Evolutionary conservation across 2,797 vertebrate genomes (phyloP), one percentile per base, ranked within the genome.

Genomic region (Ptychobarbus kaznakovi): DNA sequence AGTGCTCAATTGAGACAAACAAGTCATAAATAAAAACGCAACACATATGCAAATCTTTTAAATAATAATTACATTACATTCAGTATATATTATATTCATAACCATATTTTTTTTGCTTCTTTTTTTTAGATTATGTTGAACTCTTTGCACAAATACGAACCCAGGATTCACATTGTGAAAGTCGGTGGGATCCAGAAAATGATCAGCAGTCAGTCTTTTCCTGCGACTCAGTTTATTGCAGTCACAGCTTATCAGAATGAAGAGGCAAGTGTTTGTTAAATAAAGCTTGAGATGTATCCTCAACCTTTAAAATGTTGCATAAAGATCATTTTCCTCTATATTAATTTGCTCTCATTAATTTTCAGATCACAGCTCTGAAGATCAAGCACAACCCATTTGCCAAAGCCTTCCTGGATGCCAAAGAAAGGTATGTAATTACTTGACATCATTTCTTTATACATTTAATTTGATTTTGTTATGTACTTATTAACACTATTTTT

Each of bases 341-440:
- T 35, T 58, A 2, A 85, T 58, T 25, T 32, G 25, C 13, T 61
- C 8, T 68, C 18, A 61, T 72, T 56, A 2, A 58, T 84, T 46
- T 58, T 79, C 90, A 96, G 96, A 96, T 96, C 46, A 96, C 96
- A 18, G 95, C 95, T 63, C 91, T 95, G 88, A 97, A 96, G 92
- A 96, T 96, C 81, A 96, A 96, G 77, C 96, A 96, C 92, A 96
- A 96, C 79, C 96, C 96, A 1, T 96, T 96, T 80, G 96, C 96
- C 0, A 97, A 97, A 89, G 96, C 96, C 25, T 97, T 97, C 89
- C 89, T 97, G 77, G 96, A 97, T 75, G 96, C 96, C 40, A 96
- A 96, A 92, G 96, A 96, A 86, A 95, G 96, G 95, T 96, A 32
- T 32, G 32, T 2, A 32, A 32, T 28, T 32, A 32, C 32, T 32